phyloP scores from a whole-genome alignment of 1,140 invertebrate genomes.

The Heliothis subflexa region DNA sequence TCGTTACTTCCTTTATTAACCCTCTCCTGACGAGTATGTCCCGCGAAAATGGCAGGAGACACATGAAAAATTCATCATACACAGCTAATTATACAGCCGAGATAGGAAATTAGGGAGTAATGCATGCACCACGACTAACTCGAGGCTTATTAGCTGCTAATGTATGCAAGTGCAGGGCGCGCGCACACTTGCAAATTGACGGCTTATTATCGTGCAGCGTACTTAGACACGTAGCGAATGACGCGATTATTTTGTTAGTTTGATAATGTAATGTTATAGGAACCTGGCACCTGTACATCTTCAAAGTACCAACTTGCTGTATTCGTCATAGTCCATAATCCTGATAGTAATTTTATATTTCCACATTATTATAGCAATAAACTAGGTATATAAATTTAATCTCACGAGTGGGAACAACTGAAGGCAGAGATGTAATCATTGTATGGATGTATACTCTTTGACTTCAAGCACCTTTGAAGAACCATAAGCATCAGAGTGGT shows the following conservation, averaged over 20 bases:
- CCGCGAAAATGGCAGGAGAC: slow-evolving; percentile 34
- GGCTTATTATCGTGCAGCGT: slow-evolving; percentile 51
- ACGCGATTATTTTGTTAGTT: slow-evolving; percentile 22
- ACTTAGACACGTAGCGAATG: slow-evolving; percentile 54
- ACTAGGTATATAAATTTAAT: too few relatives aligned
- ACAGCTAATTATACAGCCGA: slow-evolving; percentile 23
- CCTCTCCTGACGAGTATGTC: slow-evolving; percentile 25
- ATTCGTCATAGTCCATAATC: too few relatives aligned
- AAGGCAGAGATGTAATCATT: too few relatives aligned
- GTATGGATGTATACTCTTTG: too few relatives aligned
- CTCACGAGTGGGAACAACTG: too few relatives aligned
- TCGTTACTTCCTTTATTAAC: slow-evolving; percentile 29
- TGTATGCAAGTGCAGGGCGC: slow-evolving; percentile 49
- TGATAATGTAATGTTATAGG: too few relatives aligned
- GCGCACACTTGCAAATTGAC: slow-evolving; percentile 51
- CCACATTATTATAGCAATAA: too few relatives aligned
- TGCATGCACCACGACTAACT: slow-evolving; percentile 15
- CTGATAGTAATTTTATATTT: too few relatives aligned
- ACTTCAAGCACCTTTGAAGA: too few relatives aligned
- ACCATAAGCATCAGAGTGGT: too few relatives aligned
- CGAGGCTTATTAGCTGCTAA: slow-evolving; percentile 46
- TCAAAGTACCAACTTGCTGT: too few relatives aligned
- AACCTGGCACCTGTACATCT: too few relatives aligned
- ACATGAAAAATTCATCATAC: slow-evolving; percentile 37
- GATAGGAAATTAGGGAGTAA: slow-evolving; percentile 18